Evolutionary conservation across 2,113 vertebrate species (phyloP).

Genomic region (Lagopus leucura): DNA sequence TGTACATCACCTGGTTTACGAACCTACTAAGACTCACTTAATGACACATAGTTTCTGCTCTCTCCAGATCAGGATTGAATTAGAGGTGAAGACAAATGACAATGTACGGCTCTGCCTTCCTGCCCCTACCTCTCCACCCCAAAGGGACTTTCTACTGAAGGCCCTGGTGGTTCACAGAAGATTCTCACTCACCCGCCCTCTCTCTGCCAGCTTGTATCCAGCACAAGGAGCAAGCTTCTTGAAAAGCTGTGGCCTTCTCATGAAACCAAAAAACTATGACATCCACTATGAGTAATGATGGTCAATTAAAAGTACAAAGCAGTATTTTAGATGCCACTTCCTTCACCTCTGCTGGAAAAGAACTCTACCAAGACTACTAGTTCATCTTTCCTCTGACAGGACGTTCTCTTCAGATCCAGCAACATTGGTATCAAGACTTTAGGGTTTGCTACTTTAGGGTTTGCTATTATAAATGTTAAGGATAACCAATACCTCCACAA

Average conservation of each 20-base stretch:
- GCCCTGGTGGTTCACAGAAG: neutral
- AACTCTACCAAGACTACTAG: neutral
- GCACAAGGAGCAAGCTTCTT: fast-evolving
- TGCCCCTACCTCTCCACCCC: neutral
- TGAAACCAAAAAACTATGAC: neutral
- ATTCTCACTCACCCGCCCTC: neutral
- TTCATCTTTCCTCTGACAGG: neutral
- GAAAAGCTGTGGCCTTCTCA: neutral
- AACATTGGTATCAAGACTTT: neutral
- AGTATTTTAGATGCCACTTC: neutral
- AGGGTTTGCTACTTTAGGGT: neutral
- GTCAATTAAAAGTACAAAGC: neutral
- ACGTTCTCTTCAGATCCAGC: neutral
- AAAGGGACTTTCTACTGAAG: neutral
- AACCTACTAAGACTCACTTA: constrained; percentile 31
- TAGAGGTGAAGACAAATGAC: constrained; percentile 37
- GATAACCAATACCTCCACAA: neutral
- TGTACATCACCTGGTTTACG: constrained; percentile 60
- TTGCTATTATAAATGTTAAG: neutral
- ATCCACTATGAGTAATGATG: neutral
- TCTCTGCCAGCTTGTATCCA: neutral
- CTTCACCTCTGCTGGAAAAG: neutral
- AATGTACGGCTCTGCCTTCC: constrained; percentile 6
- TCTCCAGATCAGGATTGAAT: constrained; percentile 54
- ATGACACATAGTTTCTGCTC: constrained; percentile 40